Conservation (phyloP, 2,888 invertebrate species). For the Mermis nigrescens region DNA sequence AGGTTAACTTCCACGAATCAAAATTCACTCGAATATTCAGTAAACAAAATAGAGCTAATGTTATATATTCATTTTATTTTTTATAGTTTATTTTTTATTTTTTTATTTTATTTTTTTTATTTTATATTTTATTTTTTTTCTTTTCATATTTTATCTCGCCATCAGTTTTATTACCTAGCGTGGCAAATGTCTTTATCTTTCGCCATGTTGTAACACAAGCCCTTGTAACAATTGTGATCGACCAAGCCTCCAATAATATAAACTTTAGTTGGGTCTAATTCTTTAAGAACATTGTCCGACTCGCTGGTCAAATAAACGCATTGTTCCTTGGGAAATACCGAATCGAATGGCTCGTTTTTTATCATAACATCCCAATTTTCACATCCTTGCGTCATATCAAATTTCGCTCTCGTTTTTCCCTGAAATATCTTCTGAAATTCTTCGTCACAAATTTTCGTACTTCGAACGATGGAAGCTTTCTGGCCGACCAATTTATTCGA, state of each 20-base stretch:
- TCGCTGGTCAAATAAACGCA: conserved; percentile 73
- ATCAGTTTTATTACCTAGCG: conserved; percentile 22
- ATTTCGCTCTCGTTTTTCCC: not conserved
- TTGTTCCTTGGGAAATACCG: not conserved
- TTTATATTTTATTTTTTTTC: too few species aligned
- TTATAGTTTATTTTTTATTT: too few species aligned
- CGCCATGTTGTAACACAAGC: conserved; percentile 55
- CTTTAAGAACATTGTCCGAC: conserved; percentile 59
- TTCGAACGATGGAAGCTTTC: too few species aligned
- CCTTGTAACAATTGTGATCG: conserved; percentile 88
- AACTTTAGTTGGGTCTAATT: conserved; percentile 29
- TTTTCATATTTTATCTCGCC: too few species aligned
- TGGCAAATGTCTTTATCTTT: conserved; percentile 40
- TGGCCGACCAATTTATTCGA: too few species aligned
- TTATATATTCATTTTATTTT: too few species aligned
- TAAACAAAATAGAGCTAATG: too few species aligned
- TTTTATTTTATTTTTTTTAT: too few species aligned
- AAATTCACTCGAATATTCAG: too few species aligned
- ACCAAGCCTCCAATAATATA: conserved; percentile 80
- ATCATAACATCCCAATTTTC: not conserved
- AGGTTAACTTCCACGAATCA: too few species aligned
- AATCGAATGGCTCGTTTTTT: not conserved
- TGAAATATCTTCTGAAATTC: not conserved
- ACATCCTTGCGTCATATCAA: not conserved
- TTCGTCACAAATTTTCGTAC: too few species aligned